Percentiles rank a stretch among this genome's conserved stretches.
Evolutionary conservation across 2,797 vertebrate genomes (phyloP).

Genomic region (Tinamus major): DNA sequence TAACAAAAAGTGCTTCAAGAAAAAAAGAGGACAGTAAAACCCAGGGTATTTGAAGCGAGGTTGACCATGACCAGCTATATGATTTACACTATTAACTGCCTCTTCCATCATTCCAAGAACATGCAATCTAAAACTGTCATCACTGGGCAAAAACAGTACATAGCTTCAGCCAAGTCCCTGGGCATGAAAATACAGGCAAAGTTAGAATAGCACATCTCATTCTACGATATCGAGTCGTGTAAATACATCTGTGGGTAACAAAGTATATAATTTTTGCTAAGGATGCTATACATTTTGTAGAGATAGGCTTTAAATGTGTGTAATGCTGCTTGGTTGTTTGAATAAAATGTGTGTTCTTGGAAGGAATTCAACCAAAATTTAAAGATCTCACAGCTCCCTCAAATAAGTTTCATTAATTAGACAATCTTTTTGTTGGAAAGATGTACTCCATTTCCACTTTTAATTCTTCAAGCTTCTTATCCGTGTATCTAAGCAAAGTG

Average conservation of each 20-base stretch:
- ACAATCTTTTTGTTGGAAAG: not conserved
- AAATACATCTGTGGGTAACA: not conserved
- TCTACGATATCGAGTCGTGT: not conserved
- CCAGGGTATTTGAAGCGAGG: not conserved
- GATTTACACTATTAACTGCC: not conserved
- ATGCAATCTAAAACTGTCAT: slow-evolving; percentile 33
- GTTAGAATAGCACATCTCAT: not conserved
- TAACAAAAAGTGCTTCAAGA: not conserved
- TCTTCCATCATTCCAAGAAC: slow-evolving; percentile 4
- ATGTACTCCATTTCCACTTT: not conserved
- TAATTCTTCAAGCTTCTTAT: not conserved
- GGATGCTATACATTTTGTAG: not conserved
- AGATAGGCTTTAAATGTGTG: not conserved
- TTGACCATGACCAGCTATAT: not conserved
- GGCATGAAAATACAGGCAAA: not conserved
- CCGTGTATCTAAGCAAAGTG: not conserved
- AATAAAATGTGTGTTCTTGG: not conserved
- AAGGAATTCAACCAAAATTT: not conserved
- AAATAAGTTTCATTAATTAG: slow-evolving; percentile 30
- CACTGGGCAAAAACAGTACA: not conserved
- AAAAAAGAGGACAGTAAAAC: not conserved
- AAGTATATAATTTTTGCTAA: slow-evolving; percentile 6
- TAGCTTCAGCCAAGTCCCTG: not conserved
- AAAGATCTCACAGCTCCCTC: not conserved
- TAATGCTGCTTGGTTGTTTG: not conserved